Evolutionary conservation across 2,113 vertebrate genomes (phyloP).

Genomic region (Sceloporus tristichus): DNA sequence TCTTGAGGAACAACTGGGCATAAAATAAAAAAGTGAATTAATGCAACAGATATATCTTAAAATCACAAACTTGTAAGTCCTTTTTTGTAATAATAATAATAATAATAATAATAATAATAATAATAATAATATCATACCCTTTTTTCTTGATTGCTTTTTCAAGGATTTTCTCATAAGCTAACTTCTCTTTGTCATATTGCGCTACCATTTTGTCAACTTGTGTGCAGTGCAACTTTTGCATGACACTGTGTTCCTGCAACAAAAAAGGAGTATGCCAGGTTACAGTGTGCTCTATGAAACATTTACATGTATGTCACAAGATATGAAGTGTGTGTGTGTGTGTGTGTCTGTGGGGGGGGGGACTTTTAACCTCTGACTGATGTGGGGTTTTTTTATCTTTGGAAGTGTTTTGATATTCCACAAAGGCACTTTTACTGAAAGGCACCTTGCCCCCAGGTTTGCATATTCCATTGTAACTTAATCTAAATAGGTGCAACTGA

Average conservation of each 20-base stretch:
- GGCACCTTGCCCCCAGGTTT: not conserved
- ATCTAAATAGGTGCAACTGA: not conserved
- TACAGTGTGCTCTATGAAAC: slow-evolving; percentile 18
- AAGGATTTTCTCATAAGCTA: slow-evolving; percentile 89
- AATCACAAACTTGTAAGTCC: slow-evolving; percentile 12
- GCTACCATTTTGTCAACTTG: slow-evolving; percentile 97
- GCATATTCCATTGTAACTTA: not conserved
- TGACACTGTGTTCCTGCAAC: slow-evolving; percentile 90
- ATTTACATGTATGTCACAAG: slow-evolving; percentile 56
- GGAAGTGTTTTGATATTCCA: not conserved
- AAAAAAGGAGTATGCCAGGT: not conserved
- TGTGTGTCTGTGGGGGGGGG: not conserved
- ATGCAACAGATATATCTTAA: slow-evolving; percentile 25
- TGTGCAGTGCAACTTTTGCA: slow-evolving; percentile 96
- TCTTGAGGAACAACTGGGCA: not conserved
- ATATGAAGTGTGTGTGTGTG: not conserved
- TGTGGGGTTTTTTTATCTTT: not conserved
- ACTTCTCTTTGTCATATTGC: slow-evolving; percentile 94
- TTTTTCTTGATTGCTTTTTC: slow-evolving; percentile 98
- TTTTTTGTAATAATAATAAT: not conserved
- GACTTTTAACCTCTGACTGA: not conserved
- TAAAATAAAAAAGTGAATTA: slow-evolving; percentile 5
- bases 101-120: slow-evolving; percentile 1
- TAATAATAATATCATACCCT: slow-evolving; percentile 81
- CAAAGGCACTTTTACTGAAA: not conserved